These are phyloP conservation scores for Orientallactaga sibirica DNA, from an alignment of 2,797 vertebrate genomes.

Conservation along the genomic window DNA sequence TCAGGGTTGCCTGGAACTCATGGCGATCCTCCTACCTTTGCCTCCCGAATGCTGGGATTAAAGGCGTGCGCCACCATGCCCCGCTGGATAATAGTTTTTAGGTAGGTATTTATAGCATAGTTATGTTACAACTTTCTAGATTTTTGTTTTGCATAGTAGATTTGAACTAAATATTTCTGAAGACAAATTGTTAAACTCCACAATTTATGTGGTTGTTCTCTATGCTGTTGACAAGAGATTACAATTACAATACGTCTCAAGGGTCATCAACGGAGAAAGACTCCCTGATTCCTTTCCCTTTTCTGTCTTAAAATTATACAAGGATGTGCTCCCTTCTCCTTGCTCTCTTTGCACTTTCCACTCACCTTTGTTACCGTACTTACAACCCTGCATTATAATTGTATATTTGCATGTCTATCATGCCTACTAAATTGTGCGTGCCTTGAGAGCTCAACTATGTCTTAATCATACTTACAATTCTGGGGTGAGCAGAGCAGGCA, in stretches of 20 bases:
- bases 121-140: not conserved
- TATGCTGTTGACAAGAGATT: not conserved
- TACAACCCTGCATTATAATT: conserved; percentile 37
- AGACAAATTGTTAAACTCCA: conserved; percentile 28
- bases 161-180: conserved; percentile 42
- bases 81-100: not conserved
- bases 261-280: not conserved
- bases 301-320: not conserved
- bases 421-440: conserved; percentile 31
- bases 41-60: no score
- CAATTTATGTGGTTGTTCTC: conserved; percentile 31
- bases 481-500: conserved; percentile 25
- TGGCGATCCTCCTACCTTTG: no score
- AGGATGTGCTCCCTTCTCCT: not conserved
- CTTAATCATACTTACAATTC: conserved; percentile 69
- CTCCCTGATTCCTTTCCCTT: not conserved
- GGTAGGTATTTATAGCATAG: not conserved
- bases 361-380: conserved; percentile 32
- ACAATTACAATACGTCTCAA: not conserved
- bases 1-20: no score
- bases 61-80: no score
- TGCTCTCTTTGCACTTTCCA: not conserved
- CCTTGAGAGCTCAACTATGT: conserved; percentile 6
- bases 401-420: conserved; percentile 59
- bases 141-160: conserved; percentile 40